Evolutionary conservation across 2,888 invertebrate species (phyloP).

Genomic region (Furcula furcula): DNA sequence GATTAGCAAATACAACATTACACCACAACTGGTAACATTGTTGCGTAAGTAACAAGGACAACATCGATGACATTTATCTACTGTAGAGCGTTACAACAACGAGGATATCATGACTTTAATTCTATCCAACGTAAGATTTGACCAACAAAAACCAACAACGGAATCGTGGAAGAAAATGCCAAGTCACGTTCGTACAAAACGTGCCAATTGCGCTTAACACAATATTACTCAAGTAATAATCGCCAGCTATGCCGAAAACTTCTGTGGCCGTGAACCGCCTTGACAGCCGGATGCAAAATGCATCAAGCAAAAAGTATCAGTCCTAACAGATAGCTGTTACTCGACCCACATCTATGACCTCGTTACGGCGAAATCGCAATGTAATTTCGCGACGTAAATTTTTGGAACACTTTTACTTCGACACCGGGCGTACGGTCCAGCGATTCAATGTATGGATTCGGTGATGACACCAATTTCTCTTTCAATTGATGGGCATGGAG

Average conservation of each 20-base stretch:
- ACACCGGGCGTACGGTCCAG: constrained; percentile 59
- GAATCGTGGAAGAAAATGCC: constrained; percentile 13
- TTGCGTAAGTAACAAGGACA: not conserved
- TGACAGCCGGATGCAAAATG: constrained; percentile 52
- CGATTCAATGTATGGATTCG: constrained; percentile 53
- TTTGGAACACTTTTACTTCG: constrained; percentile 81
- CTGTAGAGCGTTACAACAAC: not conserved
- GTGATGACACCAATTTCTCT: constrained; percentile 79
- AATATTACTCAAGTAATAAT: constrained; percentile 30
- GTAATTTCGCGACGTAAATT: constrained; percentile 78
- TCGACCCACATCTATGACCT: constrained; percentile 75
- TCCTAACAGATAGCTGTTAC: constrained; percentile 73
- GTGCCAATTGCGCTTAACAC: constrained; percentile 29
- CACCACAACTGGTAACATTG: not conserved
- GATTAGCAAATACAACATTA: not conserved
- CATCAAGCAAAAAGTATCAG: constrained; percentile 60
- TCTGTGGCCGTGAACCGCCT: constrained; percentile 59
- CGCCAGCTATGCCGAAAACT: constrained; percentile 38
- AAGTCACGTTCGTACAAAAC: constrained; percentile 26
- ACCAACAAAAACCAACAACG: not conserved
- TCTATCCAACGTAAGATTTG: not conserved
- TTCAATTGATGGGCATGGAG: constrained; percentile 59
- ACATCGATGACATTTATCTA: not conserved
- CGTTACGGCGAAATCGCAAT: constrained; percentile 79
- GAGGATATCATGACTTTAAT: not conserved